Conservation (phyloP, 2,888 invertebrate genomes). For the Scaptomyza flava region DNA sequence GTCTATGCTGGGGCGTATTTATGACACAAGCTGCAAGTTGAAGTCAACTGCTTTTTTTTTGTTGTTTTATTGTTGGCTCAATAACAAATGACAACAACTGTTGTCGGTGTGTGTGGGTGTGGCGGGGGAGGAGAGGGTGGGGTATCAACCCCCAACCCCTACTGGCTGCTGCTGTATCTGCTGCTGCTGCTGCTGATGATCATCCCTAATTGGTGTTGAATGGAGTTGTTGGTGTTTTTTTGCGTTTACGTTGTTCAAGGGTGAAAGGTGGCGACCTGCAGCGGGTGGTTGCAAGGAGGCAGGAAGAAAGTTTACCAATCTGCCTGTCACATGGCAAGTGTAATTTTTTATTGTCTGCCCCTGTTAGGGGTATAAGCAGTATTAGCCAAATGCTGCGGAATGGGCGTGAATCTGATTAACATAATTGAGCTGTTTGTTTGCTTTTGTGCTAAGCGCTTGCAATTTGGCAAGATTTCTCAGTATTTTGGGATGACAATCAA, state of each 20-base stretch:
- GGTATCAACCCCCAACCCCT: constrained; percentile 56
- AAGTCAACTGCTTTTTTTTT: constrained; percentile 60
- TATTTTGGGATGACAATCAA: constrained; percentile 33
- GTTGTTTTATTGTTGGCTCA: constrained; percentile 50
- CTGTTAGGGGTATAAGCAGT: background rate
- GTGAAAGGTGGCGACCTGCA: constrained; percentile 72
- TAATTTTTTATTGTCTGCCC: constrained; percentile 44
- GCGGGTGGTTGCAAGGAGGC: constrained; percentile 36
- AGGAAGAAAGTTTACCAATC: constrained; percentile 39
- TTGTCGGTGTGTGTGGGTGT: background rate
- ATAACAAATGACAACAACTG: constrained; percentile 73
- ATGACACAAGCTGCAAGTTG: constrained; percentile 72
- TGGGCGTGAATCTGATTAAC: constrained; percentile 80
- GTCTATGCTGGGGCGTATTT: constrained; percentile 72
- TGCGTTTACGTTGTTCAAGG: constrained; percentile 35
- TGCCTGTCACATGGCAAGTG: constrained; percentile 56
- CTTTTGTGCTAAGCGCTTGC: constrained; percentile 16
- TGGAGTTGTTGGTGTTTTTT: constrained; percentile 78
- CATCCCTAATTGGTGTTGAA: constrained; percentile 85
- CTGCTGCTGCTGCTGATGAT: constrained; percentile 70
- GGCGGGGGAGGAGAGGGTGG: constrained; percentile 24
- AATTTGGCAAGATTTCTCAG: constrained; percentile 15
- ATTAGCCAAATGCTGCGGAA: constrained; percentile 57
- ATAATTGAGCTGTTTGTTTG: constrained; percentile 80
- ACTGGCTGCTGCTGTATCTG: constrained; percentile 12